Evolutionary conservation across 2,113 vertebrate species (phyloP).

Genomic region (Rhegmatorhina hoffmannsi): DNA sequence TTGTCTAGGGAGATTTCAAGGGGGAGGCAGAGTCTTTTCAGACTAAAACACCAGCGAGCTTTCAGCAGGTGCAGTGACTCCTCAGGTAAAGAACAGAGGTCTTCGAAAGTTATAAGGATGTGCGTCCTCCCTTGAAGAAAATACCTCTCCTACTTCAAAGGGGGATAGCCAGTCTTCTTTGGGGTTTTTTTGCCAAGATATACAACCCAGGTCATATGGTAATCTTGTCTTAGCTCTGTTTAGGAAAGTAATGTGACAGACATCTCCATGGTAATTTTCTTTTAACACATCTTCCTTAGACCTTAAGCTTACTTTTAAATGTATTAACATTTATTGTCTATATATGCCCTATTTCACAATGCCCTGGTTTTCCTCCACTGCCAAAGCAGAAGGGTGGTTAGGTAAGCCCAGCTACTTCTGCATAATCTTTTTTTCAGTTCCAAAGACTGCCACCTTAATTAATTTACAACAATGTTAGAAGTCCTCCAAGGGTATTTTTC

Average conservation of each 20-base stretch:
- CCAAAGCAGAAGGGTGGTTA: background rate
- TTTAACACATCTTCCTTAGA: background rate
- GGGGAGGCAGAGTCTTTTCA: background rate
- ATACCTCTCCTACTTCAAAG: accelerated
- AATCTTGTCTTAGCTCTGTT: background rate
- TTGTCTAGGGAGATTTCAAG: background rate
- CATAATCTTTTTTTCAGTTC: background rate
- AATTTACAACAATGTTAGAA: background rate
- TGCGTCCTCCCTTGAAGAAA: background rate
- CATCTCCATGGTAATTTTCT: background rate
- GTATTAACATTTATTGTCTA: background rate
- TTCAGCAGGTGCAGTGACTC: background rate
- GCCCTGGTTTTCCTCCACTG: background rate
- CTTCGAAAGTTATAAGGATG: background rate
- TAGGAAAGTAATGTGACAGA: background rate
- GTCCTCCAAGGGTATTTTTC: background rate
- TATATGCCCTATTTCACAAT: background rate
- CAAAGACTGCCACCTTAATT: background rate
- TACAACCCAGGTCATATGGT: background rate
- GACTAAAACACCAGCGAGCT: background rate
- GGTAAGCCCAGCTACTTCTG: background rate
- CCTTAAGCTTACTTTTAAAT: background rate
- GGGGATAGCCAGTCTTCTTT: background rate
- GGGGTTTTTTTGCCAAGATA: background rate
- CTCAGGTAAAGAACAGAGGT: background rate